Percentiles rank a stretch among this genome's conserved stretches.
phyloP scores from a whole-genome alignment of 1,140 invertebrate genomes.

The Brachionus rotundiformis region DNA sequence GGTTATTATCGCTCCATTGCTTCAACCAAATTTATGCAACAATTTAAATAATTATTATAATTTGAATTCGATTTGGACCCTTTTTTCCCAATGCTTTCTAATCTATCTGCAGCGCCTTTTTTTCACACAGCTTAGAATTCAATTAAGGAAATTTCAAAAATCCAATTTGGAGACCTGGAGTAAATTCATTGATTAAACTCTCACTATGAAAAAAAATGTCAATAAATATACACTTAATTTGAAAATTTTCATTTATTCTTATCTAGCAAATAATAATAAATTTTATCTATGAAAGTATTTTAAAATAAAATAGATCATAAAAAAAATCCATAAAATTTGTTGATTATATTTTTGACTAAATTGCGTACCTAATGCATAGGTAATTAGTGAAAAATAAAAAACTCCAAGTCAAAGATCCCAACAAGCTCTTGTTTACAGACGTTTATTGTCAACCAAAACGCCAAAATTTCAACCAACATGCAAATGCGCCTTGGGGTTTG shows the following conservation, averaged over 20 bases:
- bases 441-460: neutral
- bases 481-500: too few relatives aligned
- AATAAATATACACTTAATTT: neutral
- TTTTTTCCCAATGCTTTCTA: neutral
- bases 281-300: too few relatives aligned
- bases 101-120: neutral
- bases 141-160: neutral
- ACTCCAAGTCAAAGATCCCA: too few relatives aligned
- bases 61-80: neutral
- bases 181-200: neutral
- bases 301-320: neutral
- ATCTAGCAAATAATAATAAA: too few relatives aligned
- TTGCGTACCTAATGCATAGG: too few relatives aligned
- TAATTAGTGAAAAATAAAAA: too few relatives aligned
- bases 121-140: neutral
- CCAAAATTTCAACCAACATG: too few relatives aligned
- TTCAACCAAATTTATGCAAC: neutral
- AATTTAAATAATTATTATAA: conserved; percentile 26
- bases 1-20: conserved; percentile 39
- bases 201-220: neutral
- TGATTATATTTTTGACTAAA: neutral
- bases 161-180: neutral
- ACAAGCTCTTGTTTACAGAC: too few relatives aligned
- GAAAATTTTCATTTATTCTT: neutral
- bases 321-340: neutral